Percentiles rank a stretch among this genome's conserved stretches.
phyloP scores from a whole-genome alignment of 2,888 invertebrate species.

The Timandra comae region DNA sequence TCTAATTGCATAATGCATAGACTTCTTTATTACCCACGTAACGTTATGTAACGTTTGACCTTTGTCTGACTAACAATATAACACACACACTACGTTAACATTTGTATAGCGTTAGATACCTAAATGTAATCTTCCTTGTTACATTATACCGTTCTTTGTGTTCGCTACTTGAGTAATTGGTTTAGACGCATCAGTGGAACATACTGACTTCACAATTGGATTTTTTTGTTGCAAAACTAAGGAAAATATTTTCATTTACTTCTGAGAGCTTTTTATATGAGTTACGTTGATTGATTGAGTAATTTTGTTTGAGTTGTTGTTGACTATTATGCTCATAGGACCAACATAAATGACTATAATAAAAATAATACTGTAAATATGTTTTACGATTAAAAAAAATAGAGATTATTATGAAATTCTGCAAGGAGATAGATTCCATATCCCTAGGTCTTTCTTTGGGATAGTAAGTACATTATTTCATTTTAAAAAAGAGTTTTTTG shows the following conservation, averaged over 20 bases:
- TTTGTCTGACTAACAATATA: conserved; percentile 31
- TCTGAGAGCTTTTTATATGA: conserved; percentile 3
- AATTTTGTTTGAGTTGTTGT: no score
- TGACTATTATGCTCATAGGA: conserved; percentile 9
- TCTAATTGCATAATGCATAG: conserved; percentile 28
- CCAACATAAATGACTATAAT: no score
- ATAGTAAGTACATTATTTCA: no score
- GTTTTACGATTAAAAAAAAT: no score
- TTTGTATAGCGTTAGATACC: conserved; percentile 9
- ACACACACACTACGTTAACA: conserved; percentile 3
- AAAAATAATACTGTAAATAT: no score
- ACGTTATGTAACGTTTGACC: conserved; percentile 42
- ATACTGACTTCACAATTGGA: background rate
- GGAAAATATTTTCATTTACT: conserved; percentile 1
- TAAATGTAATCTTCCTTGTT: conserved; percentile 24
- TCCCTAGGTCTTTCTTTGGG: no score
- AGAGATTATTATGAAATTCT: no score
- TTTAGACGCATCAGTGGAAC: conserved; percentile 24
- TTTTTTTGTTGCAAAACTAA: conserved; percentile 17
- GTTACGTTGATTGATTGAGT: conserved; percentile 10
- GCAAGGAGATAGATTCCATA: no score
- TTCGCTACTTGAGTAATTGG: conserved; percentile 28
- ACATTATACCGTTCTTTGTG: conserved; percentile 21
- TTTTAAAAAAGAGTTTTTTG: no score
- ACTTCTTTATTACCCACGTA: conserved; percentile 26